Evolutionary conservation across 1,140 invertebrate species (phyloP), one percentile per base, ranked within the genome.

Genomic region (Chironomus striatipennis): DNA sequence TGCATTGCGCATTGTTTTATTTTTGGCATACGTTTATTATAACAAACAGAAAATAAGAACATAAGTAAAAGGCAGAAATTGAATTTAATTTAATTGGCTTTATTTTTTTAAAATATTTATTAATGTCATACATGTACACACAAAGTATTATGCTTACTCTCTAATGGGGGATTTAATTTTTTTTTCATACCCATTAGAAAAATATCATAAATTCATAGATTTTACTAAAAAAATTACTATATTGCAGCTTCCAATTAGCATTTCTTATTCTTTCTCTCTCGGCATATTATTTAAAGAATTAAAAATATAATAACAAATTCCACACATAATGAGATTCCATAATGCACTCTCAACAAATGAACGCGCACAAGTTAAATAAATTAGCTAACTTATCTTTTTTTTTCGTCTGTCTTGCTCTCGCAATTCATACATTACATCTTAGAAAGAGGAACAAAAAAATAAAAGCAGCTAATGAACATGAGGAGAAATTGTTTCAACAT

Each of bases 311-410:
- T 57, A 57, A 57, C 9, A 57, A 57, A 57, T 57, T 57, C 47
- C 47, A 57, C 47, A 57, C 47, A 57, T 57, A 57, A 57, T 57
- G 47, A 57, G 47, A 57, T 57, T 57, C 47, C 47, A 57, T 57
- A 57, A 57, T 57, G 47, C 47, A 57, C 47, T 57, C 47, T 57
- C 47, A 57, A 57, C 47, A 57, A 57, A 57, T 57, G 47, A 57
- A 57, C 47, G 47, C 47, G 12, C 47, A 57, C 47, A 10, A 57
- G 47, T 57, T n/a, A 57, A 57, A 57, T 57, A 57, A 57, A 57
- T 57, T 57, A 57, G 47, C 47, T 57, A 57, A 57, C 47, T 57
- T 57, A 10, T 9, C 15, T 47, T 57, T 57, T 57, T 15, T 34
- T 34, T 34, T 34, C n/a, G n/a, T 34, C 12, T 15, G 4, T 57